Evolutionary conservation across 2,113 vertebrate species (phyloP), one percentile per base, ranked within the genome.

Genomic region (Cyprinodon brontotheroides): DNA sequence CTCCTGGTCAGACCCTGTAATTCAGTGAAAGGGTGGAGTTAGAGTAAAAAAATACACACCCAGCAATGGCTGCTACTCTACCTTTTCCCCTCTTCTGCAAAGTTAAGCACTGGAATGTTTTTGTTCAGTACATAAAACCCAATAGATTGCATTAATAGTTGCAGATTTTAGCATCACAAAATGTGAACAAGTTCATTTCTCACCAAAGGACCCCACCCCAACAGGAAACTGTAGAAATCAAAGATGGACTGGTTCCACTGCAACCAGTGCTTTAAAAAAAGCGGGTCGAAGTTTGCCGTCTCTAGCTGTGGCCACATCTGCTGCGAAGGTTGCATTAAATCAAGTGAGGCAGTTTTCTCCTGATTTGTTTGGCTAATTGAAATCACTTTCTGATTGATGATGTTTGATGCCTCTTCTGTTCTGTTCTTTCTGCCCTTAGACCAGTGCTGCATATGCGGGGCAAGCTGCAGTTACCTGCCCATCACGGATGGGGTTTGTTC

Each of bases 221-320:
- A 9, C 7, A 40, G 57, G 22, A 66, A 71, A 37, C 40, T 37
- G 20, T 37, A 3, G 61, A 65, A n/a, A 4, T 7, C 3, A 0
- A 22, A 71, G 65, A 96, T 97, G 96, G 95, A 97, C 71, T 97
- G 96, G 95, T 96, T 97, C 91, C 96, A 97, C 67, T 97, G 96
- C 84, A 97, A 96, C 86, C 84, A 85, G 69, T 97, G 96, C 87
- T 96, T 94, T 78, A 81, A 67, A 63, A 94, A 85, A 74, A 91
- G 88, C 15, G 94, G 93, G 0, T 76, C 80, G 0, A 84, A 79
- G 1, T 96, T 96, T 79, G 90, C 91, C 0, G 91, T 96, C 50
- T 95, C 95, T 81, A 96, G 86, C 87, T 97, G 96, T 84, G 95
- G 96, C 60, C 96, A 97, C 89, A 93, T 96, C 84, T 92, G 91